A percentile compares a stretch with the other conserved stretches of the same genome.
Conservation (phyloP, 2,888 invertebrate species). For the Fragum whitleyi region DNA sequence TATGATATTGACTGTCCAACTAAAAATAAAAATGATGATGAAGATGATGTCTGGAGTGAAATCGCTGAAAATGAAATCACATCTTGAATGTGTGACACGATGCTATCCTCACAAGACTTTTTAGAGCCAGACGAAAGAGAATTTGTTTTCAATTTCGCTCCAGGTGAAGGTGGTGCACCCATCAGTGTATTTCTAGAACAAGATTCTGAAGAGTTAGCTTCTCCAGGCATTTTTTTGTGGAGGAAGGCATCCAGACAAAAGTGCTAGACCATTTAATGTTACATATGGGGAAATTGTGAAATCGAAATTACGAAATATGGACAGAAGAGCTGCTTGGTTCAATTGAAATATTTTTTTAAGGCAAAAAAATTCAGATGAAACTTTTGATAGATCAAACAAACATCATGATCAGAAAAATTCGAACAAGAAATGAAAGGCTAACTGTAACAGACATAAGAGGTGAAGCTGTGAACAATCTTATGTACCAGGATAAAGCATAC, state of each 20-base stretch:
- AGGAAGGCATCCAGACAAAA: constrained; percentile 32
- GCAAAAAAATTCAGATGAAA: constrained; percentile 30
- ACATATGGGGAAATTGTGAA: constrained; percentile 32
- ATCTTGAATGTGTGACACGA: constrained; percentile 47
- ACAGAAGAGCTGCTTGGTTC: constrained; percentile 1
- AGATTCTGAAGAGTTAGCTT: constrained; percentile 34
- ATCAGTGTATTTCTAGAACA: constrained; percentile 2
- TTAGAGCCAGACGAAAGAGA: constrained; percentile 42
- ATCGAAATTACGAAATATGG: constrained; percentile 22
- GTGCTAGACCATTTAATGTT: constrained; percentile 27
- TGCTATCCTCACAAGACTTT: constrained; percentile 52
- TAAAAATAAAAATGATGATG: constrained; percentile 2
- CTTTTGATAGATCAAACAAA: constrained; percentile 32
- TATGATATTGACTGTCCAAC: constrained; percentile 4
- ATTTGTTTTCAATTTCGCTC: neutral
- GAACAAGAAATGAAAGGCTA: constrained; percentile 19
- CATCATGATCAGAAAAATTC: constrained; percentile 38
- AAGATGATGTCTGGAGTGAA: constrained; percentile 57
- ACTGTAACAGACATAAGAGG: constrained; percentile 27
- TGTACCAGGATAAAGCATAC: constrained; percentile 1
- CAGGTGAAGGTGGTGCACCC: neutral
- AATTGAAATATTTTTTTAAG: constrained; percentile 23
- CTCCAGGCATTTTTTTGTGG: constrained; percentile 61
- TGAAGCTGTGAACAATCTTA: neutral
- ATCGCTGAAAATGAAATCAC: constrained; percentile 46